These are phyloP conservation scores for Nannoperca australis DNA, from an alignment of 2,797 vertebrate species.

Conservation along the genomic window DNA sequence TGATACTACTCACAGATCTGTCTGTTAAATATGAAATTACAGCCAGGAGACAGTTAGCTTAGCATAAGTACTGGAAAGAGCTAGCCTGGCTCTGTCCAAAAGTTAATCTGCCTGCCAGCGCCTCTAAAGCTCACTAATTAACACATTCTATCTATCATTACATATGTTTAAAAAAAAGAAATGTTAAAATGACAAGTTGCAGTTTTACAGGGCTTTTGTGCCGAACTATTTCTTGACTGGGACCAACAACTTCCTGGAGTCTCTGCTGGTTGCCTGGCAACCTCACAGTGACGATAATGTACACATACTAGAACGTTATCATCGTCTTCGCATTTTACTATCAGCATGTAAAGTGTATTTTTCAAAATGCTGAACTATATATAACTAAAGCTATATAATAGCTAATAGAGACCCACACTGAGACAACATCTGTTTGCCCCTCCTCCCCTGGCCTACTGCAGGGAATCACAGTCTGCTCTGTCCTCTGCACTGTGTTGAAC, in stretches of 20 bases:
- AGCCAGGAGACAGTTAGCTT: background rate
- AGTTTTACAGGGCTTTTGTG: background rate
- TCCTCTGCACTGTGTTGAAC: slow-evolving; percentile 30
- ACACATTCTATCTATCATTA: background rate
- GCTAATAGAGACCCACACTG: slow-evolving; percentile 18
- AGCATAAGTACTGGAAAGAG: background rate
- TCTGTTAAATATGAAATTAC: background rate
- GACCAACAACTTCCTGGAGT: background rate
- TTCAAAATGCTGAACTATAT: background rate
- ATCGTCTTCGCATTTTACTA: background rate
- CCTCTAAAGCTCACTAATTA: slow-evolving; percentile 4
- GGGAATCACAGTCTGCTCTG: slow-evolving; percentile 1
- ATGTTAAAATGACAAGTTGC: background rate
- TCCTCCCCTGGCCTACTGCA: slow-evolving; percentile 17
- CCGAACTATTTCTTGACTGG: background rate
- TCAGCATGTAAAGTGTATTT: background rate
- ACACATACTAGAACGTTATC: background rate
- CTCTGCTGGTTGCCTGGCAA: slow-evolving; percentile 26
- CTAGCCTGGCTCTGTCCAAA: background rate
- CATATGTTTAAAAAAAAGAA: background rate
- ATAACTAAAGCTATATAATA: background rate
- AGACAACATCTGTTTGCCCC: slow-evolving; percentile 31
- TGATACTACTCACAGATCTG: background rate
- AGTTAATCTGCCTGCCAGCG: background rate
- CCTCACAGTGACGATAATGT: slow-evolving; percentile 9